Base-by-base conservation (phyloP, 2,113 vertebrate genomes). In the Thamnaconus septentrionalis region DNA sequence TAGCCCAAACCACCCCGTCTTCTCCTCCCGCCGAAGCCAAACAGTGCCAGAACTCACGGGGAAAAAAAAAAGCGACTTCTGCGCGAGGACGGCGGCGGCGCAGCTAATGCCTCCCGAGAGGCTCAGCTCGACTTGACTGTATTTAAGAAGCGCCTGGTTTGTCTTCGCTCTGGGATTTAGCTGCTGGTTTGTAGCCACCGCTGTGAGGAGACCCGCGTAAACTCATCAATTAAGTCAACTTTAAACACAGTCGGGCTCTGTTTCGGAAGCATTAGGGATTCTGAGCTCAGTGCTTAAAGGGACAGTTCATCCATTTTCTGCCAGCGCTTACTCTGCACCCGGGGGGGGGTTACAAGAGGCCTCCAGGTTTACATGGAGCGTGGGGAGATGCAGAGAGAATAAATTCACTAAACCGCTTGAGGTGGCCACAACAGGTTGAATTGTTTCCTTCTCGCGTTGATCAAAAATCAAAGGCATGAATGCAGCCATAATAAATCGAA, bases 81-180 rank as follows among this genome's bases (percentile, higher is more conserved):
- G 18, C 18, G 2, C 5, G 8, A 73, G 48, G 63, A 64, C 42
- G 64, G 53, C 54, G 54, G 70, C 41, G 57, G 18, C 11, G 56
- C 63, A 49, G 66, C 59, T 79, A 79, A 82, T 76, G 61, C 73
- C 56, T 79, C 76, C 72, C 78, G 11, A 5, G 75, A 76, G 76
- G 68, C 66, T 64, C 39, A 0, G 56, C 71, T 59, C 62, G 49
- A n/a, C 68, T 76, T 44, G 4, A 53, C 47, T 75, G 74, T 65
- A 68, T 83, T 81, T 71, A 81, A 72, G 1, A 70, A 75, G 54
- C 5, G 55, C 79, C 71, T 59, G 44, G 69, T 73, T 57, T 57
- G 77, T 69, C 75, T 81, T 67, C 73, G 71, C 78, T 67, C 50
- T 68, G 65, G 18, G 78, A 60, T 80, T 78, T 54, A 73, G 67